These are phyloP conservation scores for Tenebrosternarchus preto DNA, from an alignment of 2,113 vertebrate species.

Conservation along the genomic window DNA sequence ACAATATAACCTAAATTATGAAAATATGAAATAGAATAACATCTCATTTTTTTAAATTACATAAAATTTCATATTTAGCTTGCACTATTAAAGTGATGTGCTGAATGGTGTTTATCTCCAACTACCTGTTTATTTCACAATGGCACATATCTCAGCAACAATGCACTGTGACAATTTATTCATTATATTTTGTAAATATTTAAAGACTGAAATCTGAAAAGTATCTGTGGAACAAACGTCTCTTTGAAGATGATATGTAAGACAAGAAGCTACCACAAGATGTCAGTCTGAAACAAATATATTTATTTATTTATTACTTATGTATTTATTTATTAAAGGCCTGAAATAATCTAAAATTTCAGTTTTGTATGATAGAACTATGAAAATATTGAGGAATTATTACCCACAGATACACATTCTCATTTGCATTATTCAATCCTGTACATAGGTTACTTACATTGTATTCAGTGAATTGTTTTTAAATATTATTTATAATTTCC, in stretches of 20 bases:
- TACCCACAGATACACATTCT: not conserved
- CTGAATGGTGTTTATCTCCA: too few relatives aligned
- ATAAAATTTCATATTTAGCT: too few relatives aligned
- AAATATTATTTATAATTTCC: not conserved
- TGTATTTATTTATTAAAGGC: not conserved
- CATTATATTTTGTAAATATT: too few relatives aligned
- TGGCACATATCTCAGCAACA: too few relatives aligned
- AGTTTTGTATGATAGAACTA: not conserved
- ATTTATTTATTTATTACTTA: not conserved
- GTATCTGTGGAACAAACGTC: not conserved
- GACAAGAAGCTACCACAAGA: conserved; percentile 30
- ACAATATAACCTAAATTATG: too few relatives aligned
- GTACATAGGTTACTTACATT: too few relatives aligned
- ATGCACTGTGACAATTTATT: too few relatives aligned
- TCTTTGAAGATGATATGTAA: not conserved
- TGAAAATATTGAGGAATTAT: not conserved
- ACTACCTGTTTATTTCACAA: too few relatives aligned
- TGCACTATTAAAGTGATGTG: too few relatives aligned
- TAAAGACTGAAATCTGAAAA: too few relatives aligned
- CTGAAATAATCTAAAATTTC: not conserved
- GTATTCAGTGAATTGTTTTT: not conserved
- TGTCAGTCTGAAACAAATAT: conserved; percentile 26
- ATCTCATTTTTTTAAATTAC: too few relatives aligned
- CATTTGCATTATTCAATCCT: not conserved
- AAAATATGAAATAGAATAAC: too few relatives aligned